Evolutionary conservation across 2,113 vertebrate species (phyloP).

Genomic region (Trochalopteron elliotii): DNA sequence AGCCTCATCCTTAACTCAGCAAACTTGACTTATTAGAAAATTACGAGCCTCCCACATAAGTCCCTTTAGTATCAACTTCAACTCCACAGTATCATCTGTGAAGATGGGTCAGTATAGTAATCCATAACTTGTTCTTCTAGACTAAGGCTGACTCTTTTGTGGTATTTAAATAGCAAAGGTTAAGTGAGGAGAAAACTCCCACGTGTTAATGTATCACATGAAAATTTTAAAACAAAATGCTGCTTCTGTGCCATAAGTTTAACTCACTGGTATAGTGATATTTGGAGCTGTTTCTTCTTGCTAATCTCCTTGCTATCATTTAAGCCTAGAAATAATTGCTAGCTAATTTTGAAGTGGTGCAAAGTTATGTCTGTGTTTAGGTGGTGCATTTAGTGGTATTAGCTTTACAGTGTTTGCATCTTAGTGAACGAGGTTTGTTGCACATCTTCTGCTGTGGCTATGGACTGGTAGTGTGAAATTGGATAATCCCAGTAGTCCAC

Average conservation of each 20-base stretch:
- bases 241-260: background rate
- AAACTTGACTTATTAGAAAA: background rate
- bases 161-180: background rate
- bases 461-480: background rate
- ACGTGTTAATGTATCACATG: background rate
- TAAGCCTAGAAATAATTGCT: background rate
- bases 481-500: rapidly evolving
- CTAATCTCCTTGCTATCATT: background rate
- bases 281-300: background rate
- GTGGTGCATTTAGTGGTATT: background rate
- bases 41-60: background rate
- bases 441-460: background rate
- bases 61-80: background rate
- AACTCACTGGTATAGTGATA: background rate
- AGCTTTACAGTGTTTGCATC: background rate
- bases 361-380: background rate
- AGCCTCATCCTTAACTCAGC: background rate
- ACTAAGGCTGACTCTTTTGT: background rate
- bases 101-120: background rate
- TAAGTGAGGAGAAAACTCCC: background rate
- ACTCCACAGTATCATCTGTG: background rate
- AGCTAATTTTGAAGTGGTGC: background rate
- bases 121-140: background rate
- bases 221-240: background rate
- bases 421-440: background rate